Conservation (phyloP, 2,797 vertebrate species). For the Anolis apletophallus region DNA sequence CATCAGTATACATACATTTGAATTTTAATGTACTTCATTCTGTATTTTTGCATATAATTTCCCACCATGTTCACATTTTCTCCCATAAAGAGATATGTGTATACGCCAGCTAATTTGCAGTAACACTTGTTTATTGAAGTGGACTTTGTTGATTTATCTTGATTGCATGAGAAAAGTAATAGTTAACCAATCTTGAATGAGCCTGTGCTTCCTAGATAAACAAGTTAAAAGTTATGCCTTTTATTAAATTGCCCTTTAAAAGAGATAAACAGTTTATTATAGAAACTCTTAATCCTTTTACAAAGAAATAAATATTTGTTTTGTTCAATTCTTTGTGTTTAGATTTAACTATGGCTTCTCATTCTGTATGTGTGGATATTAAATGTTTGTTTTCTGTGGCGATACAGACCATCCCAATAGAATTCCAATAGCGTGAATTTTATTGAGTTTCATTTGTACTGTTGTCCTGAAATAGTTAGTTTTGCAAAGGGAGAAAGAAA, state of each 20-base stretch:
- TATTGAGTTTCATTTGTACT: background rate
- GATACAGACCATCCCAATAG: background rate
- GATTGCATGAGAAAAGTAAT: background rate
- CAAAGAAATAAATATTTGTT: background rate
- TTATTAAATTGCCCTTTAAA: background rate
- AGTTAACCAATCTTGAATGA: too few species aligned
- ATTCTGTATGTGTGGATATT: background rate
- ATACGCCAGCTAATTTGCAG: background rate
- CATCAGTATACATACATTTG: background rate
- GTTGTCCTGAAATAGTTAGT: background rate
- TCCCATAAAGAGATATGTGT: background rate
- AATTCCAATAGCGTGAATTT: background rate
- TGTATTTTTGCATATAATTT: constrained; percentile 2
- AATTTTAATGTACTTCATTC: background rate
- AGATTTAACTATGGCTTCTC: background rate
- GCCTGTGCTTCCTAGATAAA: too few species aligned
- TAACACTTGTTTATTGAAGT: background rate
- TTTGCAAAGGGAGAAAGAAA: constrained; percentile 9
- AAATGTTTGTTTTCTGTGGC: too few species aligned
- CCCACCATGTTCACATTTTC: background rate
- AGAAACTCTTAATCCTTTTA: background rate
- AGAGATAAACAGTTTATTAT: background rate
- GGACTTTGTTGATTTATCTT: background rate
- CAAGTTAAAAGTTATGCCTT: too few species aligned
- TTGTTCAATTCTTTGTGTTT: background rate